These are phyloP conservation scores for Sorex maritimensis DNA, from an alignment of 2,797 vertebrate species.

Conservation along the genomic window DNA sequence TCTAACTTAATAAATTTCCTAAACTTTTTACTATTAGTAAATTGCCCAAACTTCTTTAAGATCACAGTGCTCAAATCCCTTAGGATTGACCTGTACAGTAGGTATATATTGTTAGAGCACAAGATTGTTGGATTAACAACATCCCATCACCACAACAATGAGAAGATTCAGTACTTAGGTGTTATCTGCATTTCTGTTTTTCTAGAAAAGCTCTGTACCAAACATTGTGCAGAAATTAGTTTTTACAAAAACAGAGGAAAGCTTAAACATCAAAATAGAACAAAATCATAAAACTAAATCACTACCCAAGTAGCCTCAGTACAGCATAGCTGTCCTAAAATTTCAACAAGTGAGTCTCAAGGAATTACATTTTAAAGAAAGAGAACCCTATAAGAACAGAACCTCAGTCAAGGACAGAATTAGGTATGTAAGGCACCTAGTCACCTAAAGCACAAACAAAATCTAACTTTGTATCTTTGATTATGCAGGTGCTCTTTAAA, in stretches of 20 bases:
- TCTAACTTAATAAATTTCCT: constrained; percentile 58
- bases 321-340: background rate
- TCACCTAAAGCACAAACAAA: constrained; percentile 59
- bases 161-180: background rate
- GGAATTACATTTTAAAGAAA: constrained; percentile 20
- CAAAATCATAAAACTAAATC: background rate
- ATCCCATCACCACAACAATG: background rate
- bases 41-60: background rate
- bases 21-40: constrained; percentile 41
- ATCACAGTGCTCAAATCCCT: background rate
- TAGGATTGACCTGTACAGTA: background rate
- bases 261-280: background rate
- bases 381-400: background rate
- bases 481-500: constrained; percentile 78
- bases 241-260: constrained; percentile 13
- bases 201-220: background rate
- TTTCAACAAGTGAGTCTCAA: background rate
- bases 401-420: background rate
- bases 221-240: background rate
- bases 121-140: background rate
- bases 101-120: constrained; percentile 20
- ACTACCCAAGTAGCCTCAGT: background rate
- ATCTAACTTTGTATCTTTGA: constrained; percentile 71
- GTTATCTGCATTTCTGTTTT: background rate
- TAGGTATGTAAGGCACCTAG: constrained; percentile 58